Conservation (phyloP, 2,797 vertebrate genomes). For the Mallotus villosus region DNA sequence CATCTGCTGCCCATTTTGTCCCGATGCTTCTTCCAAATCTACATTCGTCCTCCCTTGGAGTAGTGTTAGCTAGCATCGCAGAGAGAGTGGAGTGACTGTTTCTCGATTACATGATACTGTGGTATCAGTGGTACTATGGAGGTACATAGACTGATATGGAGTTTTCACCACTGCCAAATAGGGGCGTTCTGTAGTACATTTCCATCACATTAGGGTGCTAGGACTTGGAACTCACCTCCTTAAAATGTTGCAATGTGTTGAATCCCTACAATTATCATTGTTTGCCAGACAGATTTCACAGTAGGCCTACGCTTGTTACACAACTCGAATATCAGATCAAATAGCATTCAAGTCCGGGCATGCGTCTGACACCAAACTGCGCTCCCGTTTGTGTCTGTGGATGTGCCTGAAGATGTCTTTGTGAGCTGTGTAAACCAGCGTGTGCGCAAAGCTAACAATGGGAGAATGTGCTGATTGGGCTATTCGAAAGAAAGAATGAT, state of each 20-base stretch:
- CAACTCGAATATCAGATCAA: background rate
- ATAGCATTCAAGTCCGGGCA: constrained; percentile 6
- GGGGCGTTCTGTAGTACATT: background rate
- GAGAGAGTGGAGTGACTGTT: background rate
- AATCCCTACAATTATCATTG: background rate
- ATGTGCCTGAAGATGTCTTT: constrained; percentile 4
- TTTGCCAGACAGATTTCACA: background rate
- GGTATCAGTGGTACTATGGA: too few species aligned
- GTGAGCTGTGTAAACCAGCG: constrained; percentile 27
- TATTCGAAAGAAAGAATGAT: constrained; percentile 30
- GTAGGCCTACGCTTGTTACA: background rate
- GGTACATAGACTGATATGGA: background rate
- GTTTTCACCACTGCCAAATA: background rate
- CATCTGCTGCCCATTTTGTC: constrained; percentile 34
- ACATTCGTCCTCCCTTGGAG: constrained; percentile 1
- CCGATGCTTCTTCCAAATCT: constrained; percentile 15
- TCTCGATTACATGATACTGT: too few species aligned
- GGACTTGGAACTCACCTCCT: background rate
- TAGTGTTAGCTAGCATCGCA: constrained; percentile 10
- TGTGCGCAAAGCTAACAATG: constrained; percentile 39
- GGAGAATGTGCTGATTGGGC: constrained; percentile 64
- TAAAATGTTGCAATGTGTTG: background rate
- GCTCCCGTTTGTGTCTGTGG: background rate
- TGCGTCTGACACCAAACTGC: constrained; percentile 1
- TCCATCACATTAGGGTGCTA: background rate